phyloP scores from a whole-genome alignment of 2,113 vertebrate genomes.

The Siphamia tubifer region DNA sequence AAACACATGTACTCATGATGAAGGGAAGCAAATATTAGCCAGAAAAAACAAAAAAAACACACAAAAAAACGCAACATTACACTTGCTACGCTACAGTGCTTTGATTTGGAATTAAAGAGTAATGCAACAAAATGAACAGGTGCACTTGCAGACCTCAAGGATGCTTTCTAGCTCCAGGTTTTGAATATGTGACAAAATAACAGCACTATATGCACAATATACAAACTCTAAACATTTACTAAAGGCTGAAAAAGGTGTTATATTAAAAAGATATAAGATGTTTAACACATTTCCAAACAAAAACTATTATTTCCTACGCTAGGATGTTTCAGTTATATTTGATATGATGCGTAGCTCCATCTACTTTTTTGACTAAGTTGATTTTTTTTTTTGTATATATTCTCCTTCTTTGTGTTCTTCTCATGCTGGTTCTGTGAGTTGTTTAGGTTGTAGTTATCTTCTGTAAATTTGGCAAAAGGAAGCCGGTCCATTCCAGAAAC shows the following conservation, averaged over 20 bases:
- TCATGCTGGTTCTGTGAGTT: conserved; percentile 8
- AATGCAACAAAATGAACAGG: conserved; percentile 31
- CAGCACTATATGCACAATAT: conserved; percentile 15
- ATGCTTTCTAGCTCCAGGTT: conserved; percentile 24
- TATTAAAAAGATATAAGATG: not conserved
- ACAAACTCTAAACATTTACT: not conserved
- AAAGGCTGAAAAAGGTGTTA: not conserved
- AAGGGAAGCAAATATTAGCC: conserved; percentile 40
- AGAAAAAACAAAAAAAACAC: too few relatives aligned
- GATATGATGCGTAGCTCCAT: not conserved
- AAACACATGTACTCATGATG: conserved; percentile 75
- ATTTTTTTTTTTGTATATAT: not conserved
- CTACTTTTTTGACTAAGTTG: not conserved
- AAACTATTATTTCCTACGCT: not conserved
- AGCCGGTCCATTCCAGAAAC: conserved; percentile 61
- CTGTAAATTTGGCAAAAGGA: conserved; percentile 65
- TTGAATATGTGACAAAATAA: conserved; percentile 20
- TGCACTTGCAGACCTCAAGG: conserved; percentile 24
- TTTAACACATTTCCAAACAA: not conserved
- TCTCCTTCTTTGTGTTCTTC: not conserved
- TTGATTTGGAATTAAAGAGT: not conserved
- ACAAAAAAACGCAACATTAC: conserved; percentile 38
- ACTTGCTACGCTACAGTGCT: conserved; percentile 12
- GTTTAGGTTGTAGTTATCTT: conserved; percentile 44
- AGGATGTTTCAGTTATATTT: not conserved